Percentiles rank a stretch among this genome's conserved stretches.
phyloP scores from a whole-genome alignment of 2,888 invertebrate species.

The Pecten maximus region DNA sequence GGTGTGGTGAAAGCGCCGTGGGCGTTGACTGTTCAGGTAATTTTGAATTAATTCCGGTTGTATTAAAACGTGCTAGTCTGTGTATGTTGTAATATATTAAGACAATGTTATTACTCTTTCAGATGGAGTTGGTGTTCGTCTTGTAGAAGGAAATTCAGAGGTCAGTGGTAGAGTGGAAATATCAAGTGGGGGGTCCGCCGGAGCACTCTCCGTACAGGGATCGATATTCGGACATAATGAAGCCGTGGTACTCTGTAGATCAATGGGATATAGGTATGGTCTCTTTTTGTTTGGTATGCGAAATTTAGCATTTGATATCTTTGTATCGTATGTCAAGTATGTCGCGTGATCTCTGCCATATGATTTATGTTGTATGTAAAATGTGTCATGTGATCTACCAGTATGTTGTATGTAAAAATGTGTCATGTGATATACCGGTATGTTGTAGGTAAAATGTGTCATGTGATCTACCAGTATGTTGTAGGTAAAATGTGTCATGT shows the following conservation, averaged over 20 bases:
- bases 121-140: background rate
- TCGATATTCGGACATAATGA: background rate
- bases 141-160: background rate
- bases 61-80: background rate
- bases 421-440: too few relatives aligned
- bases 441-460: too few relatives aligned
- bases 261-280: background rate
- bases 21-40: conserved; percentile 28
- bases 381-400: too few relatives aligned
- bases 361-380: too few relatives aligned
- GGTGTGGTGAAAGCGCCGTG: background rate
- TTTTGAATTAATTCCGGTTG: background rate
- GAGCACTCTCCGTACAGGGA: background rate
- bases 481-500: too few relatives aligned
- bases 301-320: too few relatives aligned
- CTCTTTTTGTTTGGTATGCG: too few relatives aligned
- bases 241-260: background rate
- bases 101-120: background rate
- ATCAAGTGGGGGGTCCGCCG: background rate
- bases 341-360: too few relatives aligned
- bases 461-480: too few relatives aligned
- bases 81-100: background rate
- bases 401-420: too few relatives aligned
- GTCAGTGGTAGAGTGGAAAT: background rate
- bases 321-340: too few relatives aligned